phyloP scores from a whole-genome alignment of 2,888 invertebrate species.

The Dasypogon diadema region DNA sequence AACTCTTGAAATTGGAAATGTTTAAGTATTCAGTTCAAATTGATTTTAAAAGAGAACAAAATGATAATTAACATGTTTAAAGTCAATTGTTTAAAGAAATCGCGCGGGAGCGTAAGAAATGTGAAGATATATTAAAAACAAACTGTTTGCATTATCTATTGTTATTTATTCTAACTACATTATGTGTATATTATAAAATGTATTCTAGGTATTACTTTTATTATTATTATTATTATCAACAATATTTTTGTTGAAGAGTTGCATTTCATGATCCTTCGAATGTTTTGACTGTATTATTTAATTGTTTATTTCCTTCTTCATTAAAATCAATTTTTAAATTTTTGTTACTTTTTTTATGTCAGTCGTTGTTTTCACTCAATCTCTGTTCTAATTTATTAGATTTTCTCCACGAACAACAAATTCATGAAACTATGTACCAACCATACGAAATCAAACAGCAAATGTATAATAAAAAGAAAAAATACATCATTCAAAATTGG shows the following conservation, averaged over 20 bases:
- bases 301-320: constrained; percentile 7
- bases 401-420: not conserved
- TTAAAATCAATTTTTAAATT: constrained; percentile 3
- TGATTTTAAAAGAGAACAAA: constrained; percentile 13
- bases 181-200: constrained; percentile 31
- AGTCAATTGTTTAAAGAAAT: constrained; percentile 26
- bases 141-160: constrained; percentile 38
- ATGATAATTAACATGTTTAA: constrained; percentile 23
- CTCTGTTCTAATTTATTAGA: not conserved
- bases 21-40: constrained; percentile 29
- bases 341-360: constrained; percentile 8
- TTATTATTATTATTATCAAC: constrained; percentile 10
- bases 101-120: not conserved
- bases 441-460: not conserved
- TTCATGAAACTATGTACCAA: not conserved
- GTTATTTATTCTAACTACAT: constrained; percentile 47
- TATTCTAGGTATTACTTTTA: constrained; percentile 36
- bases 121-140: constrained; percentile 14
- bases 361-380: not conserved
- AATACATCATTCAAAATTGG: too few species aligned
- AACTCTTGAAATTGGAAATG: constrained; percentile 28
- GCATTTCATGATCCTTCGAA: constrained; percentile 10
- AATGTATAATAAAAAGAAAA: not conserved
- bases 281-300: constrained; percentile 27
- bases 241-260: constrained; percentile 12